Conservation (phyloP, 2,797 vertebrate species). For the Xenentodon cancila region DNA sequence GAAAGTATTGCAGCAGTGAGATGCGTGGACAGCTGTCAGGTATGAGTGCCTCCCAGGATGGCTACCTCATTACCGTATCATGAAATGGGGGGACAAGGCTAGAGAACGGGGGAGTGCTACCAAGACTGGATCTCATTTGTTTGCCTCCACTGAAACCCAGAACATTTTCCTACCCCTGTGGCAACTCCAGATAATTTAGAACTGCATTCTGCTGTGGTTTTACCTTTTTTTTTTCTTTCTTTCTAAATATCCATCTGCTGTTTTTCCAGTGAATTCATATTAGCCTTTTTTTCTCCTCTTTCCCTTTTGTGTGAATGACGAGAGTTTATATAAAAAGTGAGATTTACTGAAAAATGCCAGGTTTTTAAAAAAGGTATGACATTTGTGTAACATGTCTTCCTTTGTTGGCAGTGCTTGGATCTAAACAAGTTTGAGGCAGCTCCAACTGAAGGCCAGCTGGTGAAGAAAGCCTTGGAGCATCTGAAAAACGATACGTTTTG, state of each 20-base stretch:
- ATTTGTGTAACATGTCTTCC: slow-evolving; percentile 10
- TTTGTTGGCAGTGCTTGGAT: slow-evolving; percentile 89
- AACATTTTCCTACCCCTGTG: slow-evolving; percentile 59
- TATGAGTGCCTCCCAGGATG: slow-evolving; percentile 70
- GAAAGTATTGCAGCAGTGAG: slow-evolving; percentile 60
- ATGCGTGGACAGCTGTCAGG: slow-evolving; percentile 76
- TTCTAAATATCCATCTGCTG: slow-evolving; percentile 50
- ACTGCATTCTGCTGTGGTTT: slow-evolving; percentile 37
- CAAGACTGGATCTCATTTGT: slow-evolving; percentile 62
- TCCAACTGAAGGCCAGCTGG: slow-evolving; percentile 83
- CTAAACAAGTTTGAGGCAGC: slow-evolving; percentile 92
- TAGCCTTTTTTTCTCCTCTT: slow-evolving; percentile 24
- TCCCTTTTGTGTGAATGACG: slow-evolving; percentile 7
- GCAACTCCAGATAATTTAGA: slow-evolving; percentile 65
- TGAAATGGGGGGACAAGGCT: slow-evolving; percentile 61
- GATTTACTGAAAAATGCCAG: slow-evolving; percentile 3
- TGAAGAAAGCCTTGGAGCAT: slow-evolving; percentile 87
- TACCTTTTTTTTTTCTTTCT: slow-evolving; percentile 12
- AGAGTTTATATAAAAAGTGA: slow-evolving; percentile 15
- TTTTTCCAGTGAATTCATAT: slow-evolving; percentile 24
- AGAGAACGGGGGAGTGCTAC: slow-evolving; percentile 52
- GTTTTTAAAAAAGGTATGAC: background rate
- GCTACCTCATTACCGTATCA: slow-evolving; percentile 70
- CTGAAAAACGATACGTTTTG: slow-evolving; percentile 89
- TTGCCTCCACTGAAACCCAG: slow-evolving; percentile 56